phyloP scores from a whole-genome alignment of 1,140 invertebrate genomes.

The Heliconius eleuchia region DNA sequence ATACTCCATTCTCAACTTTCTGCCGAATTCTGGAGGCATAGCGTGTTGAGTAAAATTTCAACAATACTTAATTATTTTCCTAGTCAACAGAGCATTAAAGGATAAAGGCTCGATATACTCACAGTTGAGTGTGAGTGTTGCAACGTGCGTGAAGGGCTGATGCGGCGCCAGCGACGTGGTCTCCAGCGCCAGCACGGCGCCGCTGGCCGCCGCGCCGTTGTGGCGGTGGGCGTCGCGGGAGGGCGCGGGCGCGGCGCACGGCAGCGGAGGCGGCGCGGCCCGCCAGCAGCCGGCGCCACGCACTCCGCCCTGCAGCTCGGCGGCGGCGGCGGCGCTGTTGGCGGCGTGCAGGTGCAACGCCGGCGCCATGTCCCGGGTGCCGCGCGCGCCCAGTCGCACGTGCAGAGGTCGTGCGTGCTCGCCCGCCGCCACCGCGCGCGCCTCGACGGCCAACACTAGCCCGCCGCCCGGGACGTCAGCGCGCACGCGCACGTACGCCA shows the following conservation, averaged over 20 bases:
- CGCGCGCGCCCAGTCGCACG: constrained; percentile 64
- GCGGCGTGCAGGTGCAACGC: constrained; percentile 55
- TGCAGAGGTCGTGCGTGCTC: constrained; percentile 66
- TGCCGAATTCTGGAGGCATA: no score
- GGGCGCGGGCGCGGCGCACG: constrained; percentile 34
- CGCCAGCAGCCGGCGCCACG: constrained; percentile 50
- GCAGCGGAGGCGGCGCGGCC: constrained; percentile 43
- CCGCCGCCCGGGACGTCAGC: constrained; percentile 61
- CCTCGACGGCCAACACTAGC: constrained; percentile 72
- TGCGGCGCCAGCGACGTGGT: constrained; percentile 52
- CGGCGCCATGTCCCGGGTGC: constrained; percentile 59
- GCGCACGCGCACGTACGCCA: constrained; percentile 28
- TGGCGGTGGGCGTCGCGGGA: constrained; percentile 26
- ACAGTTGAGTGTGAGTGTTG: constrained; percentile 90
- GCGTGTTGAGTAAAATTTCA: no score
- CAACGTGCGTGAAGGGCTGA: constrained; percentile 80
- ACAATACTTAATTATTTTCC: no score
- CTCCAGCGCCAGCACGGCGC: constrained; percentile 51
- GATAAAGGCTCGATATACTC: constrained; percentile 63
- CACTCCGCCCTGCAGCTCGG: constrained; percentile 49
- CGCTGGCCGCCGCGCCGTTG: constrained; percentile 44
- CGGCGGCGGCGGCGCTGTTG: constrained; percentile 55
- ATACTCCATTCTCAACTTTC: no score
- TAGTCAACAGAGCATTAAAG: no score
- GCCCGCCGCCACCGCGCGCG: constrained; percentile 57